phyloP scores from a whole-genome alignment of 2,113 vertebrate genomes.

The Crotalus horridus region DNA sequence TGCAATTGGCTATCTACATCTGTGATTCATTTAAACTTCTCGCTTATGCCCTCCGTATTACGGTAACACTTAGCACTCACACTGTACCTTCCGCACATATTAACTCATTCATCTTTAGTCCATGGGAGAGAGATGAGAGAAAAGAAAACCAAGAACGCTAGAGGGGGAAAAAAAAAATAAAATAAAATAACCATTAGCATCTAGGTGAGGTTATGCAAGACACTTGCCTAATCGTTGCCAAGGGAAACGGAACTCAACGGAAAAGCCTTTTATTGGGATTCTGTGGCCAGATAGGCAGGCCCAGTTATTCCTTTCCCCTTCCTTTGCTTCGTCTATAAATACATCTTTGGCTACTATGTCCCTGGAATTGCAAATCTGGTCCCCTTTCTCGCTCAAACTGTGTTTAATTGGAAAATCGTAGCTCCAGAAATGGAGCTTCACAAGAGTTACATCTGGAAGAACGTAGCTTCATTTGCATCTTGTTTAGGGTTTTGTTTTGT shows the following conservation, averaged over 20 bases:
- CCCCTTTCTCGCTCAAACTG: neutral
- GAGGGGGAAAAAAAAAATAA: neutral
- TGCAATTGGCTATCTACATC: neutral
- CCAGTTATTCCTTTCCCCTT: neutral
- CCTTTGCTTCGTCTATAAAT: neutral
- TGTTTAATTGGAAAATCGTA: too few species aligned
- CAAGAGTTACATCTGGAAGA: neutral
- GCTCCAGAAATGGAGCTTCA: too few species aligned
- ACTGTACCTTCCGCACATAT: neutral
- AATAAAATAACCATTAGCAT: neutral
- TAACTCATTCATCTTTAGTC: neutral
- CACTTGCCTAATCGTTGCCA: slow-evolving; percentile 1
- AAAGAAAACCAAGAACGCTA: neutral
- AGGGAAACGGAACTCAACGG: neutral
- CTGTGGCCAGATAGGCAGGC: neutral
- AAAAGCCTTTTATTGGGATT: neutral
- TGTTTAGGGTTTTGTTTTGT: neutral
- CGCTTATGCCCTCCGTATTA: neutral
- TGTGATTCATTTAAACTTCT: neutral
- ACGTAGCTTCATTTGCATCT: neutral
- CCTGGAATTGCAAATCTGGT: neutral
- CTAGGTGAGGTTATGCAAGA: neutral
- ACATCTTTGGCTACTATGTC: neutral
- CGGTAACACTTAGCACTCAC: neutral
- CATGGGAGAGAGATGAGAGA: neutral